phyloP scores from a whole-genome alignment of 2,888 invertebrate genomes.

The Alsophila aescularia region DNA sequence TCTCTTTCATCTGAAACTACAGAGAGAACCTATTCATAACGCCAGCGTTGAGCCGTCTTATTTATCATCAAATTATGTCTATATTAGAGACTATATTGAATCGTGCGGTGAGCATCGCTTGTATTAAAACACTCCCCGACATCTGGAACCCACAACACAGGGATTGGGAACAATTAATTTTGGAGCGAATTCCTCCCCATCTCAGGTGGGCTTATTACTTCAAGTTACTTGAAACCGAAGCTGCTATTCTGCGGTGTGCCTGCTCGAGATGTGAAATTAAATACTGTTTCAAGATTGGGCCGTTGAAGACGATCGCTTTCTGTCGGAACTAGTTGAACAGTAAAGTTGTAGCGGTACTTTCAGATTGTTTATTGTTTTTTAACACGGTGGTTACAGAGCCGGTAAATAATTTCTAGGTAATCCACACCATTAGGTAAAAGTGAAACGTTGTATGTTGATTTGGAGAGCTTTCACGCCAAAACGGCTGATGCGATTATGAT shows the following conservation, averaged over 20 bases:
- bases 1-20: too few species aligned
- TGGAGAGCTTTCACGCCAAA: too few species aligned
- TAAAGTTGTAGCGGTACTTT: too few species aligned
- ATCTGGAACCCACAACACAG: slow-evolving; percentile 9
- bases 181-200: not conserved
- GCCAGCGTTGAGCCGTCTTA: not conserved
- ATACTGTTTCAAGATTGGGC: not conserved
- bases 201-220: slow-evolving; percentile 11
- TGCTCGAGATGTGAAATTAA: slow-evolving; percentile 1
- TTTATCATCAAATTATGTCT: slow-evolving; percentile 2
- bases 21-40: not conserved
- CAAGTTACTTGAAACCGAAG: slow-evolving; percentile 7
- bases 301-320: not conserved
- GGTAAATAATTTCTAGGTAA: too few species aligned
- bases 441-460: too few species aligned
- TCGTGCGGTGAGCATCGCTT: not conserved
- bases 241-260: slow-evolving; percentile 2
- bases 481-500: too few species aligned
- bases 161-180: slow-evolving; percentile 11
- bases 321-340: too few species aligned
- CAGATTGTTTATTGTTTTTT: too few species aligned
- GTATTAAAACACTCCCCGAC: not conserved
- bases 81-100: slow-evolving; percentile 1
- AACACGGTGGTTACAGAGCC: too few species aligned
- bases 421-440: too few species aligned